Conservation (phyloP, 2,113 vertebrate genomes). For the Daubentonia madagascariensis region DNA sequence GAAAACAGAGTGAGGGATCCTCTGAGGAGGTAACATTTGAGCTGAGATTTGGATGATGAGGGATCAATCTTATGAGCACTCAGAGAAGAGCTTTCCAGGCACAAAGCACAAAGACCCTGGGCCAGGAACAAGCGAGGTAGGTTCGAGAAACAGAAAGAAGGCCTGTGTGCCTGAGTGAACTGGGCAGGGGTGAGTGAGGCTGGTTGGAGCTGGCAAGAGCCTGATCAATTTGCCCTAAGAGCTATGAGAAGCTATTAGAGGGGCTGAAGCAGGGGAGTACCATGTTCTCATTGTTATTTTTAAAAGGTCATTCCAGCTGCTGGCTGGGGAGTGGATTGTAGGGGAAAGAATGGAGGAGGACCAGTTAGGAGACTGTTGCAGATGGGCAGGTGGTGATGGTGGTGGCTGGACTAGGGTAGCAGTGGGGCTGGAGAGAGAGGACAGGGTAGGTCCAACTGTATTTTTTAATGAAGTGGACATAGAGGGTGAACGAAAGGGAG, state of each 20-base stretch:
- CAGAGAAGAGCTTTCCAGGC: not conserved
- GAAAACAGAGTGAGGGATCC: too few relatives aligned
- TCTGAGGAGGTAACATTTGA: not conserved
- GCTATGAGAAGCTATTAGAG: not conserved
- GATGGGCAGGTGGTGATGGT: not conserved
- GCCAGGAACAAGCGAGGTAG: not conserved
- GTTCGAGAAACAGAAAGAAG: not conserved
- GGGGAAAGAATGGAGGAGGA: not conserved
- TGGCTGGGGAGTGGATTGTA: not conserved
- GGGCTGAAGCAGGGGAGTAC: not conserved
- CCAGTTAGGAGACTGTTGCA: not conserved
- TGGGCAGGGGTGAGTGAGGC: not conserved
- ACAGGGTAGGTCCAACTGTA: not conserved
- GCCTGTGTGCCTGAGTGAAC: not conserved
- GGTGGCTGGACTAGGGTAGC: not conserved
- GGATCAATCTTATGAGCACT: not conserved
- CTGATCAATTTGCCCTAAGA: not conserved
- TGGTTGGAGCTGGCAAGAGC: not conserved
- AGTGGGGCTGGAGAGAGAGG: not conserved
- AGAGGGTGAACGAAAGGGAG: not conserved
- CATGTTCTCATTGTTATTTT: not conserved
- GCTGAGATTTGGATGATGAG: not conserved
- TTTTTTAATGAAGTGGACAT: not conserved
- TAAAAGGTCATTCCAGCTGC: not conserved
- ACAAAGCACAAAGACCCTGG: not conserved